Evolutionary conservation across 1,140 invertebrate genomes (phyloP).

Genomic region (Drosophila santomea): DNA sequence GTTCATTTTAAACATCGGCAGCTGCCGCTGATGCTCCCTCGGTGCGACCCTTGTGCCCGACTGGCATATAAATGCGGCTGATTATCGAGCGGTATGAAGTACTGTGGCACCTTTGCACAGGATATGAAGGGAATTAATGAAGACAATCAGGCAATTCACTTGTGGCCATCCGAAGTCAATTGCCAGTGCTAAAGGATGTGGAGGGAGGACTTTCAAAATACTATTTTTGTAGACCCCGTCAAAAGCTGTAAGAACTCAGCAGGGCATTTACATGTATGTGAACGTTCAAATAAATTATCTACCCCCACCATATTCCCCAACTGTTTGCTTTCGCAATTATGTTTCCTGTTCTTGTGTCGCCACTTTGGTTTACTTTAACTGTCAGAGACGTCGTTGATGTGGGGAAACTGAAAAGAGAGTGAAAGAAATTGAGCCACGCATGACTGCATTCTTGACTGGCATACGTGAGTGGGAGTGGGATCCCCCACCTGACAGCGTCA

Average conservation of each 20-base stretch:
- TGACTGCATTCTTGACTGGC: conserved; percentile 59
- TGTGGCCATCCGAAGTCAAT: conserved; percentile 53
- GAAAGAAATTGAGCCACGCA: conserved; percentile 45
- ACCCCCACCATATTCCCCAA: conserved; percentile 4
- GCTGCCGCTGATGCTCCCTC: conserved; percentile 12
- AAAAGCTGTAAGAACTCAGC: not conserved
- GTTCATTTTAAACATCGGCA: conserved; percentile 71
- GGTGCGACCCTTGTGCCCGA: conserved; percentile 26
- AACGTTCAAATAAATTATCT: conserved; percentile 13
- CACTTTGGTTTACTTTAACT: conserved; percentile 28
- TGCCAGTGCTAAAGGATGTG: conserved; percentile 6
- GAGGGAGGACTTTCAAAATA: not conserved
- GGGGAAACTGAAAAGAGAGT: conserved; percentile 16
- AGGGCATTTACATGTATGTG: not conserved
- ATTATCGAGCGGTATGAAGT: conserved; percentile 58
- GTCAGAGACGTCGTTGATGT: conserved; percentile 11
- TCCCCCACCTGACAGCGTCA: conserved; percentile 21
- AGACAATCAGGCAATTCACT: conserved; percentile 68
- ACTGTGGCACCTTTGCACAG: conserved; percentile 25
- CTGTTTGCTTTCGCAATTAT: conserved; percentile 50
- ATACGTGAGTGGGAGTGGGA: conserved; percentile 24
- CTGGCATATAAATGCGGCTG: conserved; percentile 76
- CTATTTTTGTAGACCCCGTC: not conserved
- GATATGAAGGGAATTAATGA: conserved; percentile 34
- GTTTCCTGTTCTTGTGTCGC: conserved; percentile 30